Evolutionary conservation across 2,113 vertebrate species (phyloP).

Genomic region (Pongo pygmaeus): DNA sequence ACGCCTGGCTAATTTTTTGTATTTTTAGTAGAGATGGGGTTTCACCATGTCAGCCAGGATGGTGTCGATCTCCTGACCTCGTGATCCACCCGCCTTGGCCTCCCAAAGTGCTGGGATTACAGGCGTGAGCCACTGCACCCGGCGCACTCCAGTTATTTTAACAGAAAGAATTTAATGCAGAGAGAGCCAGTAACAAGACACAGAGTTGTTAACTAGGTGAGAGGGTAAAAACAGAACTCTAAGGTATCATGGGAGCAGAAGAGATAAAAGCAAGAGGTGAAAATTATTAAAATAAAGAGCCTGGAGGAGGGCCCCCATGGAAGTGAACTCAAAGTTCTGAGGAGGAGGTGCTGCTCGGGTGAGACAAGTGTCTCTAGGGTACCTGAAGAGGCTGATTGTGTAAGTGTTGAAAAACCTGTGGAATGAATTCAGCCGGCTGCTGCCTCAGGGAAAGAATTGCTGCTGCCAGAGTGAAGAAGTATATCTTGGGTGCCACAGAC

Average conservation of each 20-base stretch:
- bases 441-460: not conserved
- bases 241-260: not conserved
- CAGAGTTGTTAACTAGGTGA: not conserved
- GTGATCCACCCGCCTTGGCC: too few relatives aligned
- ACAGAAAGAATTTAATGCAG: not conserved
- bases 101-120: too few relatives aligned
- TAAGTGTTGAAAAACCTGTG: not conserved
- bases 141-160: not conserved
- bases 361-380: not conserved
- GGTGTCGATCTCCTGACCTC: too few relatives aligned
- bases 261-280: not conserved
- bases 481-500: not conserved
- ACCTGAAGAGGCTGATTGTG: not conserved
- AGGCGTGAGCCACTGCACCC: too few relatives aligned
- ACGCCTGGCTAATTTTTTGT: too few relatives aligned
- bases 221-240: not conserved
- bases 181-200: not conserved
- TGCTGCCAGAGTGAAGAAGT: not conserved
- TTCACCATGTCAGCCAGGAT: too few relatives aligned
- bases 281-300: not conserved
- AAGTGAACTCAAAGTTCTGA: not conserved
- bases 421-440: not conserved
- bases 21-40: too few relatives aligned
- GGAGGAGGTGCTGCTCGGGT: rapidly evolving
- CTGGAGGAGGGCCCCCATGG: not conserved